Conservation (phyloP, 2,888 invertebrate species). For the Petrolisthes manimaculis region DNA sequence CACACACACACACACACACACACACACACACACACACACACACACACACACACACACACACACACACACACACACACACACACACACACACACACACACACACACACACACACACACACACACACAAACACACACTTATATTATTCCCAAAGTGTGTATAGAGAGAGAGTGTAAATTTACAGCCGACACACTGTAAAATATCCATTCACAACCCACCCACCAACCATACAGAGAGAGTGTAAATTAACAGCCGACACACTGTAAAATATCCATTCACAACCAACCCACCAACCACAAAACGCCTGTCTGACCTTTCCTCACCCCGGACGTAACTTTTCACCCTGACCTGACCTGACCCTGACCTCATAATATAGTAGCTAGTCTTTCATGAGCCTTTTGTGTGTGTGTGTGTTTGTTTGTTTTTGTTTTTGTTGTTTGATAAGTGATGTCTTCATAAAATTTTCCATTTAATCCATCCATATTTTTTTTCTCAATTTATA, state of each 20-base stretch:
- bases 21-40: slow-evolving; percentile 34
- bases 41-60: slow-evolving; percentile 29
- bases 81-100: slow-evolving; percentile 11
- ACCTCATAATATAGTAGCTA: no score
- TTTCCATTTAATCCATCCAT: not conserved
- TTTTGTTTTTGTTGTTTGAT: not conserved
- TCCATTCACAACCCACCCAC: no score
- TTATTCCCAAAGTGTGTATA: not conserved
- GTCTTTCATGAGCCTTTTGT: no score
- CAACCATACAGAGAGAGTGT: not conserved
- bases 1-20: slow-evolving; percentile 31
- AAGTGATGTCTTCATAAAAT: not conserved
- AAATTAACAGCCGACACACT: no score
- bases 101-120: slow-evolving; percentile 22
- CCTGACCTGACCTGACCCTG: no score
- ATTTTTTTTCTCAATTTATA: not conserved
- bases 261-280: no score
- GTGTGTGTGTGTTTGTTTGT: no score
- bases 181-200: no score
- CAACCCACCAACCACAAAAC: no score
- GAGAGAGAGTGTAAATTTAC: slow-evolving; percentile 5
- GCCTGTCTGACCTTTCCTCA: no score
- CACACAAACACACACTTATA: slow-evolving; percentile 1
- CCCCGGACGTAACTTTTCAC: no score
- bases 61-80: slow-evolving; percentile 5